Evolutionary conservation across 2,797 vertebrate species (phyloP).

Genomic region (Cryptoblepharus egeriae): DNA sequence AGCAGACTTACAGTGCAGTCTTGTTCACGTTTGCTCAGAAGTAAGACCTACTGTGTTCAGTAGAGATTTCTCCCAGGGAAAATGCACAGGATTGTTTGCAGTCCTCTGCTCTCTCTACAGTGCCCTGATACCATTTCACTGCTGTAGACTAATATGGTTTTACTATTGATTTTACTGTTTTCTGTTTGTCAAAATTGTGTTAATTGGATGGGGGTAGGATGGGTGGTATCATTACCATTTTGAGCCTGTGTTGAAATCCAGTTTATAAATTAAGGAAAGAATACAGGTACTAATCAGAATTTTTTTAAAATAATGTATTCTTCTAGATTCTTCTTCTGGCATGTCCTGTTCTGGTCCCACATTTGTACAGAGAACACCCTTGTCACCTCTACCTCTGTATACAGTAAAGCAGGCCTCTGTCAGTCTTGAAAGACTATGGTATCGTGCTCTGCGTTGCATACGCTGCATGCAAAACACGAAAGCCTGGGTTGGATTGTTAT

Average conservation of each 20-base stretch:
- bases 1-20: too few species aligned
- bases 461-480: too few species aligned
- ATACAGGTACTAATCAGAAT: too few species aligned
- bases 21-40: too few species aligned
- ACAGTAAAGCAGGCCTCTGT: too few species aligned
- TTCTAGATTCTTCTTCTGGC: neutral
- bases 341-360: constrained; percentile 7
- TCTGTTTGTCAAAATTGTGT: neutral
- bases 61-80: too few species aligned
- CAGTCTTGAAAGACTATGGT: too few species aligned
- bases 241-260: neutral
- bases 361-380: neutral
- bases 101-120: neutral
- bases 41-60: too few species aligned
- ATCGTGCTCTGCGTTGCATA: too few species aligned
- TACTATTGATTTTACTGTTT: neutral
- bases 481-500: too few species aligned
- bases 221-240: neutral
- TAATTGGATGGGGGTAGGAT: neutral
- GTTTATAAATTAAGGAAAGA: neutral
- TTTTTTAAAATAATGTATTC: too few species aligned
- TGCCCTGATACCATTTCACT: neutral
- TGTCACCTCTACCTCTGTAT: neutral
- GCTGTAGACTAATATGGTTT: neutral
- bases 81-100: too few species aligned